These are phyloP conservation scores for Acromyrmex heyeri DNA, from an alignment of 1,140 invertebrate genomes.

Conservation along the genomic window DNA sequence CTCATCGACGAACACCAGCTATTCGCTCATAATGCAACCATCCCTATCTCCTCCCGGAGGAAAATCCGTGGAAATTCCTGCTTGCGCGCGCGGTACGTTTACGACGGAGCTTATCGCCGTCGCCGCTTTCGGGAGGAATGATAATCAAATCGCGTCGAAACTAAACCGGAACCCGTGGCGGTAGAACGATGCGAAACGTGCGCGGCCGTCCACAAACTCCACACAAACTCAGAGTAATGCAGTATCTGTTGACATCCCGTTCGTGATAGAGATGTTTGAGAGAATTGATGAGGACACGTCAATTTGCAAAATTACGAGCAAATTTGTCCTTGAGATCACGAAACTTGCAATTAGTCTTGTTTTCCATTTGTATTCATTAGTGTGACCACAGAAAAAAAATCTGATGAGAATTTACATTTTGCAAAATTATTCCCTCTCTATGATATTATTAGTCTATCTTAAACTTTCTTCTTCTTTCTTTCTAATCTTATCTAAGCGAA, in stretches of 20 bases:
- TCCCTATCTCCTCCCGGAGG: neutral
- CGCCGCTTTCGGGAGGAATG: conserved; percentile 30
- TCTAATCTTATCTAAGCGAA: neutral
- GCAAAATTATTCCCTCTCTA: neutral
- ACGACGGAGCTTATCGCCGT: conserved; percentile 46
- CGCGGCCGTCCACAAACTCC: conserved; percentile 28
- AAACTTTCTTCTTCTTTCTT: neutral
- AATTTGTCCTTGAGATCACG: neutral
- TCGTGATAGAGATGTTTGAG: neutral
- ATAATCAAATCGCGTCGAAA: conserved; percentile 49
- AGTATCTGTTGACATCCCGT: conserved; percentile 46
- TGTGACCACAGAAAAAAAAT: neutral
- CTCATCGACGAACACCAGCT: conserved; percentile 27
- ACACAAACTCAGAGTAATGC: neutral
- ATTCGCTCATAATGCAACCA: conserved; percentile 35
- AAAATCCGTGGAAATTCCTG: conserved; percentile 55
- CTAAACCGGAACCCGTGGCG: neutral
- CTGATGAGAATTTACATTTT: neutral
- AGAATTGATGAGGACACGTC: neutral
- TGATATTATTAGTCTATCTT: neutral
- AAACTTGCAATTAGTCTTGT: neutral
- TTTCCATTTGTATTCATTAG: neutral
- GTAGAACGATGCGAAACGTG: conserved; percentile 15
- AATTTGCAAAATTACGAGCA: neutral
- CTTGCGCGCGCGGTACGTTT: conserved; percentile 1